Percentiles rank a stretch among this genome's conserved stretches.
Evolutionary conservation across 2,797 vertebrate genomes (phyloP).

Genomic region (Sebastes reedi): DNA sequence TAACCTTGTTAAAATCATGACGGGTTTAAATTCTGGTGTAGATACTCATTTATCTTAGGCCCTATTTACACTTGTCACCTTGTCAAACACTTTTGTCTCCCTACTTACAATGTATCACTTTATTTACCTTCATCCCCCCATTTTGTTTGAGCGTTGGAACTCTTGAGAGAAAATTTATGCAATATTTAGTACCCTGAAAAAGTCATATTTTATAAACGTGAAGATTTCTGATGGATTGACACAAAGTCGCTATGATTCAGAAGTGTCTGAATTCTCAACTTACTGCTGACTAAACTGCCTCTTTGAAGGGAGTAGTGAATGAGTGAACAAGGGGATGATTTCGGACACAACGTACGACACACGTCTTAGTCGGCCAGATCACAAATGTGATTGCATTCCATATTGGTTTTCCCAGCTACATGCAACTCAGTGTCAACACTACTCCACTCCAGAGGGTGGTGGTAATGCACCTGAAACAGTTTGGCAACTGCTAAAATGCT

Average conservation of each 20-base stretch:
- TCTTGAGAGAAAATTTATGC: not conserved
- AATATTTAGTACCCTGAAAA: not conserved
- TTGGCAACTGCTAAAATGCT: not conserved
- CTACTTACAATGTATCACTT: fast-evolving
- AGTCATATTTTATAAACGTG: too few relatives aligned
- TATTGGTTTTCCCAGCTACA: not conserved
- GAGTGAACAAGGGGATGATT: not conserved
- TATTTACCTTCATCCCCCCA: not conserved
- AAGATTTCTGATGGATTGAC: not conserved
- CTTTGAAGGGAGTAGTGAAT: not conserved
- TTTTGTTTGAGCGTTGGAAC: not conserved
- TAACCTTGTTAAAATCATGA: not conserved
- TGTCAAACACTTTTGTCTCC: too few relatives aligned
- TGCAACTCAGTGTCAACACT: not conserved
- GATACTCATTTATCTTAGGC: not conserved
- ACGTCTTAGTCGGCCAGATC: not conserved
- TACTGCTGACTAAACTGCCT: not conserved
- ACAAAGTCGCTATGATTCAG: too few relatives aligned
- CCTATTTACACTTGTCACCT: too few relatives aligned
- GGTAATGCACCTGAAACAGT: not conserved
- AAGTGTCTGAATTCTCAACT: not conserved
- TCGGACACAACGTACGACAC: not conserved
- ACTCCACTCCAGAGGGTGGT: not conserved
- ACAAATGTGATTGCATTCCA: not conserved
- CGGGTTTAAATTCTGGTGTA: not conserved